Evolutionary conservation across 2,888 invertebrate genomes (phyloP), one percentile per base, ranked within the genome.

Genomic region (Phyllotreta cruciferae): DNA sequence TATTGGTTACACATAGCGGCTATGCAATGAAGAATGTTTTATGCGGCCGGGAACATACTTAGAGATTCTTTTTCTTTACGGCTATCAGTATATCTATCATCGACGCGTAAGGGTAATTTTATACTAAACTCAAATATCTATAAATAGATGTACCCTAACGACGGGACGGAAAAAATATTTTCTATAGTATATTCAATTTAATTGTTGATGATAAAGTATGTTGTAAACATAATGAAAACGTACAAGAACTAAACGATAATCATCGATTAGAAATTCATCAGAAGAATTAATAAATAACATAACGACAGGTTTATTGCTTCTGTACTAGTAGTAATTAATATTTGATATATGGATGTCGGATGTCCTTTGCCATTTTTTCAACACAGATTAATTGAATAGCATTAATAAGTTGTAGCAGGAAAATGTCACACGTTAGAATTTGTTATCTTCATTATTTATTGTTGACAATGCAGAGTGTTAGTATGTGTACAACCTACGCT

Each of bases 1-100:
- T 80, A 78, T 78, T 74, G 78, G 79, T 76, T 80, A 74, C 74
- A 74, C 76, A 75, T 75, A 69, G 72, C 72, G 74, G 74, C 66
- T 73, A 75, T 73, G 70, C 71, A 69, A 70, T 71, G 75, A 73
- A 73, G 74, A 74, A 77, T 76, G 60, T 56, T 14, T 39, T 24
- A 49, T 60, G 35, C 14, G 14, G 45, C 56, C 39, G 36, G 9
- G 42, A 34, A 55, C 11, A 55, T 53, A 9, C 11, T 42, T 8
- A 6, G 36, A 37, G 6, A 11, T 24, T 24, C 11, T 37, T 52
- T 52, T 52, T 38, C 8, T n/a, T n/a, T n/a, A 8, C 36, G 34
- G n/a, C 35, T 37, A 37, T 37, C 13, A 52, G 9, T 37, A 52
- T 11, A 7, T 52, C 13, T 52, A 38, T 52, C 52, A 52, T 52